Percentiles rank a stretch among this genome's conserved stretches.
These are phyloP conservation scores for Stictocephala bisonia DNA, from an alignment of 2,888 invertebrate species.

Conservation along the genomic window DNA sequence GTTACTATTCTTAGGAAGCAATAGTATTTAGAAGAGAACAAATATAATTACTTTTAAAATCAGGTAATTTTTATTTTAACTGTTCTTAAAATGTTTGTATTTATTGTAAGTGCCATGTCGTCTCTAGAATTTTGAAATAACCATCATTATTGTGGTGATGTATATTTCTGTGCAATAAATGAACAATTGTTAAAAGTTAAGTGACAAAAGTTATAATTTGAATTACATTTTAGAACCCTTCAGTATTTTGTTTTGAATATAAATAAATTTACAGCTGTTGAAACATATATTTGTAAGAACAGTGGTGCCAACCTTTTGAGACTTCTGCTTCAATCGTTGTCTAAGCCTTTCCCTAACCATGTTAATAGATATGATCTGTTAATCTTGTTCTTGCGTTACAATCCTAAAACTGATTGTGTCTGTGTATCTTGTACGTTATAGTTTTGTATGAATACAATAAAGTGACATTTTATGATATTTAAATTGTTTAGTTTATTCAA, in stretches of 20 bases:
- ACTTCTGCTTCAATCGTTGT: conserved; percentile 32
- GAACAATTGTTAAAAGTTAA: too few species aligned
- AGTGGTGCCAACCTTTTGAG: neutral
- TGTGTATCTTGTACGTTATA: conserved; percentile 31
- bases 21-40: too few species aligned
- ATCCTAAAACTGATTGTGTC: conserved; percentile 4
- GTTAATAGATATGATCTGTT: neutral
- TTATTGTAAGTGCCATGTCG: too few species aligned
- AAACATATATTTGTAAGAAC: neutral
- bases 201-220: too few species aligned
- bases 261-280: neutral
- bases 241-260: neutral
- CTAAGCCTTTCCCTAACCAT: conserved; percentile 24
- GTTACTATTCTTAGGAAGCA: too few species aligned
- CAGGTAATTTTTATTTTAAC: too few species aligned
- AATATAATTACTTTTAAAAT: too few species aligned
- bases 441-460: conserved; percentile 31
- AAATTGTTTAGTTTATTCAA: neutral
- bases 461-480: conserved; percentile 23
- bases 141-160: too few species aligned
- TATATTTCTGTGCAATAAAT: too few species aligned
- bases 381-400: neutral
- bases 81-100: too few species aligned
- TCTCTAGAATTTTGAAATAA: too few species aligned
- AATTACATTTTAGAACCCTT: too few species aligned